Conservation (phyloP, 64 coral and sea anemone genomes). For the Porites lutea region DNA sequence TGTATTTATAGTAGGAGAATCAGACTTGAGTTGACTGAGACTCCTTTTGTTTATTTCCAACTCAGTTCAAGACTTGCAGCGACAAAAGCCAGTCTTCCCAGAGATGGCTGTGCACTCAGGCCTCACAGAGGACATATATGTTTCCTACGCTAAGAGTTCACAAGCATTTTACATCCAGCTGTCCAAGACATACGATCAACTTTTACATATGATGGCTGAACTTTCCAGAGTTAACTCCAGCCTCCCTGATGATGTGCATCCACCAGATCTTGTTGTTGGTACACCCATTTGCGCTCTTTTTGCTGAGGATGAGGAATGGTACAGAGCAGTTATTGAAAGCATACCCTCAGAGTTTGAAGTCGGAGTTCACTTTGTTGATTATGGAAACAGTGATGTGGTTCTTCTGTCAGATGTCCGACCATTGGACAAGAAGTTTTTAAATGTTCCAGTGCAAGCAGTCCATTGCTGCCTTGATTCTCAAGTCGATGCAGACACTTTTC, state of each 20-base stretch:
- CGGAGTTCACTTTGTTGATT: constrained; percentile 73
- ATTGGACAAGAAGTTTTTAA: constrained; percentile 55
- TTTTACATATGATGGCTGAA: constrained; percentile 56
- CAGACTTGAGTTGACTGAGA: not conserved
- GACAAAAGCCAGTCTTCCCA: not conserved
- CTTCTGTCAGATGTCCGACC: constrained; percentile 55
- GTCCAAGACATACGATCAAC: constrained; percentile 50
- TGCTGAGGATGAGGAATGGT: constrained; percentile 70
- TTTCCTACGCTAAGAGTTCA: constrained; percentile 43
- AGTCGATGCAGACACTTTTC: not conserved
- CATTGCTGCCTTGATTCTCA: constrained; percentile 19
- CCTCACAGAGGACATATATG: constrained; percentile 42
- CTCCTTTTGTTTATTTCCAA: not conserved
- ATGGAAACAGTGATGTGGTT: constrained; percentile 67
- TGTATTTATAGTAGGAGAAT: too few relatives aligned
- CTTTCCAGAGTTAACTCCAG: constrained; percentile 36
- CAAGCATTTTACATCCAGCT: constrained; percentile 67
- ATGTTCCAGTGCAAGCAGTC: constrained; percentile 33
- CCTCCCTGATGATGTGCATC: constrained; percentile 44
- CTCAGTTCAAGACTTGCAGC: not conserved
- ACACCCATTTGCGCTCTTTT: constrained; percentile 40
- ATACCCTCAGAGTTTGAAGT: constrained; percentile 43
- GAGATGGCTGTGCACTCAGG: constrained; percentile 11
- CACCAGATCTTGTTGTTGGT: constrained; percentile 7
- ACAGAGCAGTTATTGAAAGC: constrained; percentile 52